phyloP scores from a whole-genome alignment of 2,888 invertebrate species.

The Chironomus riparius region DNA sequence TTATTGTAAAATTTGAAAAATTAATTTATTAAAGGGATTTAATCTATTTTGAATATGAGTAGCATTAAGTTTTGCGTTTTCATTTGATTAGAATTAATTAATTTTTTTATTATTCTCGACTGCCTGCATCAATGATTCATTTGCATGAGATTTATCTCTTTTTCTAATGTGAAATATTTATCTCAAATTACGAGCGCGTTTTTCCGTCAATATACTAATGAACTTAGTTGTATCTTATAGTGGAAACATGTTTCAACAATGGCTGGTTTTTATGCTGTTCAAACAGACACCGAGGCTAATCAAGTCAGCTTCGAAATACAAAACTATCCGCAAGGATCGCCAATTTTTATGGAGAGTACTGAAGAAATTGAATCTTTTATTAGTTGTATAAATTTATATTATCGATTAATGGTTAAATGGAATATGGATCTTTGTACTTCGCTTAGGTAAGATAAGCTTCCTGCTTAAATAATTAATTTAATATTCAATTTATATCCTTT shows the following conservation, averaged over 20 bases:
- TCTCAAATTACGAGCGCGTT: constrained; percentile 5
- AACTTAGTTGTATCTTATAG: constrained; percentile 41
- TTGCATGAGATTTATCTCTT: constrained; percentile 12
- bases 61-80: no score
- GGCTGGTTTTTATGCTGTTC: constrained; percentile 75
- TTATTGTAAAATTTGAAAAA: no score
- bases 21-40: no score
- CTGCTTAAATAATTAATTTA: background rate
- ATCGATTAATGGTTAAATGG: constrained; percentile 79
- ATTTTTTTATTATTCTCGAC: no score
- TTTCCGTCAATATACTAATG: background rate
- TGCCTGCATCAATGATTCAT: no score
- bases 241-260: constrained; percentile 68
- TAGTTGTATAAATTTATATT: constrained; percentile 76
- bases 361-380: constrained; percentile 63
- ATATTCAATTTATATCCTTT: background rate
- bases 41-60: no score
- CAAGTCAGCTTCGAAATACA: constrained; percentile 60
- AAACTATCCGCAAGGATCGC: constrained; percentile 43
- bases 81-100: no score
- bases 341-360: constrained; percentile 36
- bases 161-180: constrained; percentile 2
- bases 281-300: constrained; percentile 53
- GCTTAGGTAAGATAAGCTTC: constrained; percentile 41
- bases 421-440: constrained; percentile 81